Evolutionary conservation across 2,888 invertebrate genomes (phyloP), one percentile per base, ranked within the genome.

Genomic region (Melanostoma scalare): DNA sequence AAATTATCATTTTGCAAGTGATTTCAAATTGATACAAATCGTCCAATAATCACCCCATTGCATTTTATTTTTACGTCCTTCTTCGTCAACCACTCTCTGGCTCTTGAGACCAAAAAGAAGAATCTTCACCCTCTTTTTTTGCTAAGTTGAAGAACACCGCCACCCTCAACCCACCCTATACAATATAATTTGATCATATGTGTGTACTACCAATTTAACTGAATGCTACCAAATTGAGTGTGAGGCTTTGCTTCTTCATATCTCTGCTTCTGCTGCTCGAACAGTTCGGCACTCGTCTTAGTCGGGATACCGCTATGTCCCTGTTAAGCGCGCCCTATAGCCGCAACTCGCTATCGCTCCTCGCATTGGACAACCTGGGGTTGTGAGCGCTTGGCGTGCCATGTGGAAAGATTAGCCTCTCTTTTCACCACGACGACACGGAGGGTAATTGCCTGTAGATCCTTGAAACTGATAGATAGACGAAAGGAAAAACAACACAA

Each of bases 21-120:
- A 85, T 86, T 86, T 88, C 87, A 88, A 90, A 90, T 89, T 89
- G 89, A 89, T 89, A 90, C 89, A 89, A 90, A 89, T 89, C 87
- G 89, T 87, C 88, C 89, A 89, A 89, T 89, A 90, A 90, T 89
- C 89, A 90, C 89, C 88, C 87, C 87, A 89, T 89, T 89, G 88
- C 87, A 88, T 88, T 89, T 89, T 88, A 88, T 89, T 88, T 88
- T 87, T 87, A 86, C 67, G 84, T 65, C 72, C 65, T 78, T 33
- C 48, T 61, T 30, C 42, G 68, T 10, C 42, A 65, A 35, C 42
- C 73, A 73, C 35, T 60, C 53, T 35, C 67, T 55, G n/a, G 56
- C 61, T n/a, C 10, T 20, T 20, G 20, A 20, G 20, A 20, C 20
- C 20, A 20, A 20, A 20, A 20, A 20, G 40, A 50, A 60, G 46